Percentiles rank a stretch among this genome's conserved stretches.
Evolutionary conservation across 2,113 vertebrate species (phyloP).

Genomic region (Hypanus sabinus): DNA sequence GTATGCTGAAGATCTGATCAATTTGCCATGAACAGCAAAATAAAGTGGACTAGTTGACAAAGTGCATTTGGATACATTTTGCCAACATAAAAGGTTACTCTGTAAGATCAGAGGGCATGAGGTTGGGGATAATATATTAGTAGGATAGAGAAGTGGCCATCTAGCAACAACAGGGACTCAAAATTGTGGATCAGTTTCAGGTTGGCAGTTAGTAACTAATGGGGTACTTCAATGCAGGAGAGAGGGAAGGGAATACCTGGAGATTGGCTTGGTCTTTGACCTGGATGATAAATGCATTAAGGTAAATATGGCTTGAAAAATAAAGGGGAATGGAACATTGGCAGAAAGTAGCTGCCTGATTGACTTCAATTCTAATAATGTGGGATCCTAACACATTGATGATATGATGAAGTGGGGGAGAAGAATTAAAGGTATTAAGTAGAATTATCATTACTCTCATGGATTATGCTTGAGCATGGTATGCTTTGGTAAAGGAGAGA

Average conservation of each 20-base stretch:
- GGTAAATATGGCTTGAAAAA: background rate
- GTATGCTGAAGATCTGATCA: background rate
- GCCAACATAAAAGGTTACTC: too few species aligned
- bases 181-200: too few species aligned
- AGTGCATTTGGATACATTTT: too few species aligned
- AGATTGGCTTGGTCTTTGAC: background rate
- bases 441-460: background rate
- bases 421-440: background rate
- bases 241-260: background rate
- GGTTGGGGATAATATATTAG: too few species aligned
- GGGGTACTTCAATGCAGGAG: too few species aligned
- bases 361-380: background rate
- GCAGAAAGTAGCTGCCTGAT: too few species aligned
- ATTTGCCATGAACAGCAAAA: background rate
- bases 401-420: background rate
- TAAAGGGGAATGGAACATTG: background rate
- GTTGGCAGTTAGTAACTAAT: too few species aligned
- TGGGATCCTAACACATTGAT: background rate
- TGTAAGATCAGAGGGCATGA: too few species aligned
- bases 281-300: background rate
- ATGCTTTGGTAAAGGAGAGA: background rate
- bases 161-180: too few species aligned
- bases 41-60: too few species aligned
- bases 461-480: background rate
- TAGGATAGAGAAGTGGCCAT: too few species aligned